A percentile compares a stretch with the other conserved stretches of the same genome.
Evolutionary conservation across 2,888 invertebrate species (phyloP).

Genomic region (Agriopis marginaria): DNA sequence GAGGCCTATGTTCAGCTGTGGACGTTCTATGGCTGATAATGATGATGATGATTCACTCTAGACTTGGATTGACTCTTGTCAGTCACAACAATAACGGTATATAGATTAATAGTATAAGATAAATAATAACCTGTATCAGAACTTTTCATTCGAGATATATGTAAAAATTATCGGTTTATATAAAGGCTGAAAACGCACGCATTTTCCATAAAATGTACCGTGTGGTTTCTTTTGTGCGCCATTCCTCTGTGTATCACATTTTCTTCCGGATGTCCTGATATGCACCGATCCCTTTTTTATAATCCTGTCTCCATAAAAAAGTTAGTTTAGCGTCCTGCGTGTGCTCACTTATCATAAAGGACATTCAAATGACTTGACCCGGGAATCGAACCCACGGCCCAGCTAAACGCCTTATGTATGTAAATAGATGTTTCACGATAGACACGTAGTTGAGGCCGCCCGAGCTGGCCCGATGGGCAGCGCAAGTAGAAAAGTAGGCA

Average conservation of each 20-base stretch:
- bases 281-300: constrained; percentile 27
- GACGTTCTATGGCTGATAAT: too few relatives aligned
- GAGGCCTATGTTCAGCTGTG: too few relatives aligned
- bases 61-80: too few relatives aligned
- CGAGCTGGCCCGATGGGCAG: constrained; percentile 2
- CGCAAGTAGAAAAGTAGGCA: neutral
- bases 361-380: constrained; percentile 43
- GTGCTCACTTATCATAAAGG: constrained; percentile 33
- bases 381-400: constrained; percentile 43
- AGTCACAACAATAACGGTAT: too few relatives aligned
- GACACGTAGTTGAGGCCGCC: constrained; percentile 22
- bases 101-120: too few relatives aligned
- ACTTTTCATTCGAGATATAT: neutral
- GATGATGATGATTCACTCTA: too few relatives aligned
- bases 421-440: constrained; percentile 44
- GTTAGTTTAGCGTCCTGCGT: constrained; percentile 34
- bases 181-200: neutral
- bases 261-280: constrained; percentile 24
- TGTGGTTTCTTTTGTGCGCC: constrained; percentile 12
- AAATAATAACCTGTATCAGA: too few relatives aligned
- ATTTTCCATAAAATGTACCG: constrained; percentile 1
- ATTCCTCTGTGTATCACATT: neutral
- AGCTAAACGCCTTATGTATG: constrained; percentile 35
- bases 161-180: neutral
- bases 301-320: constrained; percentile 35